phyloP scores from a whole-genome alignment of 2,113 vertebrate genomes.

The Dunckerocampus dactyliophorus region DNA sequence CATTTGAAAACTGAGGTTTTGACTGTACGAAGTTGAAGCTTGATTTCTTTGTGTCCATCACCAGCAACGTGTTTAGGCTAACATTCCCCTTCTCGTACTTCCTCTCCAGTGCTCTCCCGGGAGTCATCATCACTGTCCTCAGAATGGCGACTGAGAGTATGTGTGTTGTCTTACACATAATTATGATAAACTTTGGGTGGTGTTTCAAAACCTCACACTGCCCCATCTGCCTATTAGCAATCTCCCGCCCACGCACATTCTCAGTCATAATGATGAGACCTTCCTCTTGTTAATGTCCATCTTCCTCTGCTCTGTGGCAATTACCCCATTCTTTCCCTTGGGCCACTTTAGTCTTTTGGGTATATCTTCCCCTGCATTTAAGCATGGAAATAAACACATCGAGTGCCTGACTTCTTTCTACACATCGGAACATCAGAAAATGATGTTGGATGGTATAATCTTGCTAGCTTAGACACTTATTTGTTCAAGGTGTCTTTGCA shows the following conservation, averaged over 20 bases:
- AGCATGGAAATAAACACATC: not conserved
- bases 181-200: slow-evolving; percentile 37
- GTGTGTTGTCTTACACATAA: slow-evolving; percentile 26
- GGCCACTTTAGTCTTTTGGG: slow-evolving; percentile 18
- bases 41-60: slow-evolving; percentile 31
- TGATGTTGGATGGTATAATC: too few relatives aligned
- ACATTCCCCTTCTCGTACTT: slow-evolving; percentile 18
- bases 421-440: too few relatives aligned
- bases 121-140: slow-evolving; percentile 30
- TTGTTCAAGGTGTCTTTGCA: too few relatives aligned
- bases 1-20: too few relatives aligned
- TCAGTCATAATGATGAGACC: slow-evolving; percentile 36
- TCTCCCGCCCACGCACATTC: slow-evolving; percentile 12
- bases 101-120: slow-evolving; percentile 22
- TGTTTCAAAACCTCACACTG: slow-evolving; percentile 15
- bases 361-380: slow-evolving; percentile 19
- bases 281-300: slow-evolving; percentile 59
- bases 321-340: slow-evolving; percentile 32
- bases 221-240: slow-evolving; percentile 10
- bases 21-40: too few relatives aligned
- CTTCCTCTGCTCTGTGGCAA: slow-evolving; percentile 38
- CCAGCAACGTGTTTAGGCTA: slow-evolving; percentile 11
- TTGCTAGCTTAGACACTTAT: too few relatives aligned
- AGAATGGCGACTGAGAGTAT: slow-evolving; percentile 13
- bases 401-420: too few relatives aligned